Evolutionary conservation across 2,113 vertebrate species (phyloP), one percentile per base, ranked within the genome.

Genomic region (Orientallactaga bullata): DNA sequence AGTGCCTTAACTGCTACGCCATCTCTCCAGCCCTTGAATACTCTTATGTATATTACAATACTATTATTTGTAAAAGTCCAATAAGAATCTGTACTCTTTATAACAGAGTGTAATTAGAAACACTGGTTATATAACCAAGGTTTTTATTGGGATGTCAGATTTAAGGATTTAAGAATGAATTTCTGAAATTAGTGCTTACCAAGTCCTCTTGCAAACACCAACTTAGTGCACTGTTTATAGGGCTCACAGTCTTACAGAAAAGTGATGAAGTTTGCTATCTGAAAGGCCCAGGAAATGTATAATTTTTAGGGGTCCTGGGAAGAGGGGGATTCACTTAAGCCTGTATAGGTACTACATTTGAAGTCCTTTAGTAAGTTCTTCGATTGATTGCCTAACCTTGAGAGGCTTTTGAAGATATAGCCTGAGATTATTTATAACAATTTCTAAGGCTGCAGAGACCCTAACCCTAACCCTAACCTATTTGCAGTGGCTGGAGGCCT

Each of bases 11-110:
- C 42, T 47, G 42, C 42, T 47, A 47, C 5, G 42, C 42, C 42
- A 47, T 47, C 42, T 47, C 42, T 47, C 42, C 42, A 47, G 42
- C 42, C 42, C 42, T 47, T 47, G 42, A 47, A 47, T 47, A 47
- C 42, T 47, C 42, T 47, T 85, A 85, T 85, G 69, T 85, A 39
- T 42, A 71, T 35, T 85, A 42, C 30, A 71, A 71, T 72, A 85
- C 68, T 58, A 85, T 37, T 85, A 71, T 85, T 37, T 72, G 32
- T 23, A 35, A 71, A 85, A 85, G 66, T 85, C 71, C 66, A 85
- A 85, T 71, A 85, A 55, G 47, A 71, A n/a, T 85, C 47, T 58
- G 68, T 72, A 30, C 65, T 85, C 39, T 32, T 55, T 85, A 37
- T 85, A 85, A 55, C 66, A 85, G 11, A 13, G 17, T 71, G 35